A percentile compares a stretch with the other conserved stretches of the same genome.
These are phyloP conservation scores for Cyclophora punctaria DNA, from an alignment of 2,888 invertebrate species.

Conservation along the genomic window DNA sequence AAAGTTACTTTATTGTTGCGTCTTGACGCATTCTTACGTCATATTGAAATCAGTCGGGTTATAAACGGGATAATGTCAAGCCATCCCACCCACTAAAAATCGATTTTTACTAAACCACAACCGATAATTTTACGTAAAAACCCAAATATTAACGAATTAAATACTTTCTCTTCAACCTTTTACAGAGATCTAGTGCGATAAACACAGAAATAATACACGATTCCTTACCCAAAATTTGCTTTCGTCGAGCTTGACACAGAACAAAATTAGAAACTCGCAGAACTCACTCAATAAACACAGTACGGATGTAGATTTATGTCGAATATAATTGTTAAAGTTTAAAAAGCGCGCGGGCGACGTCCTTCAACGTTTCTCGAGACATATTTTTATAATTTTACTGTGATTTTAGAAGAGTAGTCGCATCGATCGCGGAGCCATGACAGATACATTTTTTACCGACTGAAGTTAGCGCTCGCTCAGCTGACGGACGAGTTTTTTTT, in stretches of 20 bases:
- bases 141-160: conserved; percentile 23
- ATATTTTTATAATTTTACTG: conserved; percentile 65
- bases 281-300: conserved; percentile 63
- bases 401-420: conserved; percentile 51
- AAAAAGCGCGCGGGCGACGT: conserved; percentile 31
- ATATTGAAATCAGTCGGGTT: conserved; percentile 51
- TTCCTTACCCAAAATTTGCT: conserved; percentile 62
- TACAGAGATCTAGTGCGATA: conserved; percentile 22
- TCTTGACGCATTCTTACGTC: conserved; percentile 50
- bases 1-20: conserved; percentile 31
- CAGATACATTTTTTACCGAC: conserved; percentile 59
- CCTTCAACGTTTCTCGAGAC: conserved; percentile 44
- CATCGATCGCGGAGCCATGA: conserved; percentile 72
- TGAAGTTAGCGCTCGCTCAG: conserved; percentile 64
- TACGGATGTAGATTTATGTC: conserved; percentile 37
- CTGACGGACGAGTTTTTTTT: conserved; percentile 64
- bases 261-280: conserved; percentile 67
- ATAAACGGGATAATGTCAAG: conserved; percentile 46
- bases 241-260: conserved; percentile 54
- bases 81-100: conserved; percentile 70
- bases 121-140: conserved; percentile 22
- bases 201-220: conserved; percentile 33
- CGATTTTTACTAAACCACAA: conserved; percentile 63
- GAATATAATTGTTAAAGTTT: conserved; percentile 45
- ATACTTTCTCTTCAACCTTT: conserved; percentile 16